Evolutionary conservation across 2,113 vertebrate species (phyloP), one percentile per base, ranked within the genome.

Genomic region (Calyptommatus sinebrachiatus): DNA sequence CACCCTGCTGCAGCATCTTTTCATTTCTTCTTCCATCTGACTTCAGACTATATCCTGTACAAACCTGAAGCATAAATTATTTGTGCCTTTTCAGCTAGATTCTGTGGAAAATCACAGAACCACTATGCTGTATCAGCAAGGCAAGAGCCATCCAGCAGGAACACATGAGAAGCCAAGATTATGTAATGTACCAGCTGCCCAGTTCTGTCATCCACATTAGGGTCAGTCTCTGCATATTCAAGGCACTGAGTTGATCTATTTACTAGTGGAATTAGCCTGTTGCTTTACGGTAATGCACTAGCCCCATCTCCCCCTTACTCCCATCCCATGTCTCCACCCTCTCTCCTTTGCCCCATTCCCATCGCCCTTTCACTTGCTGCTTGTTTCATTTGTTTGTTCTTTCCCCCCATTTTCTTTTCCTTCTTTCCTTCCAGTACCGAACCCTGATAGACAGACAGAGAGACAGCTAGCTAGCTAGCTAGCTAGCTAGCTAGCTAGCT

Each of bases 101-200:
- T 61, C 77, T 0, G 11, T 28, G n/a, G 35, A n/a, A 46, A 67
- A 4, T 0, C 66, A 60, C 70, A 35, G 6, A 72, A 24, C 9
- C 75, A 22, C 21, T 71, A 60, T 31, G 80, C 72, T 78, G 68
- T 78, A 62, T 22, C 29, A n/a, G n/a, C 35, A 29, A n/a, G 26
- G 16, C 22, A 2, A 11, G n/a, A 24, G 1, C 26, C 50, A 57
- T 71, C 60, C 1, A 21, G 57, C 20, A 8, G 53, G 16, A 67
- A 67, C 48, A 74, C 24, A 60, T 8, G 2, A 57, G 53, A 29
- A 48, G 87, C 76, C 9, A 73, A 72, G 63, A 9, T 87, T 81
- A 85, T 63, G 75, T 82, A 83, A 86, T 87, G 83, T 89, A 76
- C 83, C 86, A 18, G 78, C 88, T 85, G 83, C n/a, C 63, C 28